Percentiles rank a stretch among this genome's conserved stretches.
These are phyloP conservation scores for Poeciliopsis presidionis DNA, from an alignment of 2,797 vertebrate species.

Conservation along the genomic window DNA sequence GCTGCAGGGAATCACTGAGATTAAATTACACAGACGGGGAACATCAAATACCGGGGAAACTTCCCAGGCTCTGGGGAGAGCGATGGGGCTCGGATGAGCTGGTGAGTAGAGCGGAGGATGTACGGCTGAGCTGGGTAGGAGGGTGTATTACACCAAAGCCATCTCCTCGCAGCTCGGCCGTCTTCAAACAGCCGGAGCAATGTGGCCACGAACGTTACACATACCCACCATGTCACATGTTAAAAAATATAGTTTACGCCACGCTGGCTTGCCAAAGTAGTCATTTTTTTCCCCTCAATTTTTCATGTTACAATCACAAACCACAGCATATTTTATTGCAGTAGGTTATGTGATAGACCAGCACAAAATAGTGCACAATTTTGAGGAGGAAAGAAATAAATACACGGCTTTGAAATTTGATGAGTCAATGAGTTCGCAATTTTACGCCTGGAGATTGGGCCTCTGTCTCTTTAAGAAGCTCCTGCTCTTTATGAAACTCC, in stretches of 20 bases:
- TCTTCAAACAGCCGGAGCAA: constrained; percentile 31
- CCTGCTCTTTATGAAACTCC: too few species aligned
- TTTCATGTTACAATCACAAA: neutral
- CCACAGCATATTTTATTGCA: neutral
- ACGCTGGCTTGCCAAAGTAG: too few species aligned
- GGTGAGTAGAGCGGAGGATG: constrained; percentile 36
- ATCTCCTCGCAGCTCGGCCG: constrained; percentile 16
- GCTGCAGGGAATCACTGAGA: constrained; percentile 79
- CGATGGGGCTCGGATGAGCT: constrained; percentile 47
- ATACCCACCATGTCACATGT: neutral
- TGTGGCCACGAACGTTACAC: constrained; percentile 19
- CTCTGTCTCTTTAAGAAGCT: too few species aligned
- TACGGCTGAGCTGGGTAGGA: constrained; percentile 21
- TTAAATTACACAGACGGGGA: constrained; percentile 81
- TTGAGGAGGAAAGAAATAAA: neutral
- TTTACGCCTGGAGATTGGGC: too few species aligned
- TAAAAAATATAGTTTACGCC: neutral
- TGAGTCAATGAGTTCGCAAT: too few species aligned
- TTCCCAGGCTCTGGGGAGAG: constrained; percentile 59
- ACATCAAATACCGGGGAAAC: constrained; percentile 78
- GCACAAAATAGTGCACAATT: neutral
- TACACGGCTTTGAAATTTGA: neutral
- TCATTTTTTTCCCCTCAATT: neutral
- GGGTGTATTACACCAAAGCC: constrained; percentile 33
- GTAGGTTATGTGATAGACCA: neutral